These are phyloP conservation scores for Pristionchus pacificus DNA, from an alignment of 1,140 invertebrate species.

Conservation along the genomic window DNA sequence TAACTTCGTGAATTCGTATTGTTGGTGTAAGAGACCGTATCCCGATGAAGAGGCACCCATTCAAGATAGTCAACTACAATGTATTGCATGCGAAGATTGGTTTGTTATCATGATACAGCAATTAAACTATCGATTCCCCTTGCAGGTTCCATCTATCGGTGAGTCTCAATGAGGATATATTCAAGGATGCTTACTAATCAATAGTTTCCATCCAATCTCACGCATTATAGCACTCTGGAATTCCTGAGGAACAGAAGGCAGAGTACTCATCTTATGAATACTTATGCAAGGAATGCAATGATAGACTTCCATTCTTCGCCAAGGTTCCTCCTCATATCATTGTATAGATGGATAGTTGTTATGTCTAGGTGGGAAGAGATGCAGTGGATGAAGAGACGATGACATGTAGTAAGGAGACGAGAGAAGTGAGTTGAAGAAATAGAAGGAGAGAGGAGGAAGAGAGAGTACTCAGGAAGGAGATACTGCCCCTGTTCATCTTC, in stretches of 20 bases:
- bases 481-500: constrained; percentile 9
- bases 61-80: constrained; percentile 94
- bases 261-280: background rate
- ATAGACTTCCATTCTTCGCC: background rate
- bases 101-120: constrained; percentile 68
- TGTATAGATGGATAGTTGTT: constrained; percentile 27
- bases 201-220: too few relatives aligned
- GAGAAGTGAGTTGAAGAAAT: too few relatives aligned
- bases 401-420: too few relatives aligned
- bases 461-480: background rate
- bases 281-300: background rate
- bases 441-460: too few relatives aligned
- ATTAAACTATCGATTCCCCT: constrained; percentile 18
- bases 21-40: constrained; percentile 85
- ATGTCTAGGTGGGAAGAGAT: too few relatives aligned
- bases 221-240: background rate
- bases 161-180: constrained; percentile 23
- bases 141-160: constrained; percentile 36
- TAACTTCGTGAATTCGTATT: constrained; percentile 89
- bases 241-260: background rate
- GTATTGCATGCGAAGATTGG: constrained; percentile 96
- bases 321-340: background rate
- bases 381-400: constrained; percentile 14
- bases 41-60: constrained; percentile 78
- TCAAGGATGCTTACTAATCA: too few relatives aligned